A percentile compares a stretch with the other conserved stretches of the same genome.
phyloP scores from a whole-genome alignment of 2,797 vertebrate genomes.

The Syndactyla subalaris region DNA sequence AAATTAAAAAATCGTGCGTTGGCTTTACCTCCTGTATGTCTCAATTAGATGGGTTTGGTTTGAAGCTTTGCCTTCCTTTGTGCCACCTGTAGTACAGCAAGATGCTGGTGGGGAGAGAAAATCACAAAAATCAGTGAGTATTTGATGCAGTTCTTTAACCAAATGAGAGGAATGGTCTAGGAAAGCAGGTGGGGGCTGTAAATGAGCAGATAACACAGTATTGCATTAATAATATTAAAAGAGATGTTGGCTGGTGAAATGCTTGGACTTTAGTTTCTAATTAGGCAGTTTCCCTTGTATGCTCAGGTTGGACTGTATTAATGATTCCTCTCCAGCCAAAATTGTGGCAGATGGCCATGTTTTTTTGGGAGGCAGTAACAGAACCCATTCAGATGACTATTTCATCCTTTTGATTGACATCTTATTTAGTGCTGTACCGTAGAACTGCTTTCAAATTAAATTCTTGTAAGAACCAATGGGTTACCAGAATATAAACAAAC shows the following conservation, averaged over 20 bases:
- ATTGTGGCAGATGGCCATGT: background rate
- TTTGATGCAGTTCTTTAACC: background rate
- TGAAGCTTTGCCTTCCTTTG: background rate
- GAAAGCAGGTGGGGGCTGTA: background rate
- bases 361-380: background rate
- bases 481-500: background rate
- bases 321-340: background rate
- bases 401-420: background rate
- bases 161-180: background rate
- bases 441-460: slow-evolving; percentile 3
- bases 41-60: background rate
- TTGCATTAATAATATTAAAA: background rate
- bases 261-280: slow-evolving; percentile 6
- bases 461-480: background rate
- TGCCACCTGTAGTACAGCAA: background rate
- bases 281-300: background rate
- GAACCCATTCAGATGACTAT: background rate
- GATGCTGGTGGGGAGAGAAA: background rate
- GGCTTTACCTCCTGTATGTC: background rate
- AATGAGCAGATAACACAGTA: background rate
- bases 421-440: background rate
- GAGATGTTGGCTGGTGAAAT: background rate
- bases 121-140: background rate
- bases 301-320: background rate
- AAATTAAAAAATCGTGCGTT: rapidly evolving